These are phyloP conservation scores for Rhabditoides inermis DNA, from an alignment of 2,888 invertebrate genomes.

Conservation along the genomic window DNA sequence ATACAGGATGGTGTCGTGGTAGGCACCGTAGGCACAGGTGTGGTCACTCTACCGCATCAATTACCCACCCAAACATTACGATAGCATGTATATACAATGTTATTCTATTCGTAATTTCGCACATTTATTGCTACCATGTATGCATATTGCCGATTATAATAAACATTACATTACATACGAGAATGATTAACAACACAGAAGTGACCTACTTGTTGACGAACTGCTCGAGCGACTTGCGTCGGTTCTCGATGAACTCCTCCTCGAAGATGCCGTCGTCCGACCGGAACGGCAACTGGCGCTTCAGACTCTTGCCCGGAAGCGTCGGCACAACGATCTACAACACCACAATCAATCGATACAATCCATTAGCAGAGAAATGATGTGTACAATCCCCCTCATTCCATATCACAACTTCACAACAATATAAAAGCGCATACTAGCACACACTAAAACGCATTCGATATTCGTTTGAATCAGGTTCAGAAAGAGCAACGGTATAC, in stretches of 20 bases:
- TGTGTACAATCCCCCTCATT: too few species aligned
- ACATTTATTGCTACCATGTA: not conserved
- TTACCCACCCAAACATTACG: too few species aligned
- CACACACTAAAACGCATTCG: too few species aligned
- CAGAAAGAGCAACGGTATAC: too few species aligned
- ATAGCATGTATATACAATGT: too few species aligned
- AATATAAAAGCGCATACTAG: too few species aligned
- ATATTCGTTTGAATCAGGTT: too few species aligned
- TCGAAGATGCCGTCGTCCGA: conserved; percentile 98
- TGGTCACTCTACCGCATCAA: too few species aligned
- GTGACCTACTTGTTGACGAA: conserved; percentile 86
- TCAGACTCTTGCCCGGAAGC: conserved; percentile 94
- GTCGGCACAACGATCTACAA: conserved; percentile 90
- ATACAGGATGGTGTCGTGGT: too few species aligned
- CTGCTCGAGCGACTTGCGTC: conserved; percentile 88
- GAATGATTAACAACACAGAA: not conserved
- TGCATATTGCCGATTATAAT: not conserved
- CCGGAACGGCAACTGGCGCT: conserved; percentile 92
- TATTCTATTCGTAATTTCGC: too few species aligned
- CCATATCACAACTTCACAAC: too few species aligned
- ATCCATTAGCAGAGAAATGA: not conserved
- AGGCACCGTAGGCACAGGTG: too few species aligned
- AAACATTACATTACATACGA: not conserved
- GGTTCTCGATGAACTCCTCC: conserved; percentile 96
- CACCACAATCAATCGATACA: not conserved